Evolutionary conservation across 2,113 vertebrate genomes (phyloP).

Genomic region (Sinocyclocheilus maitianheensis): DNA sequence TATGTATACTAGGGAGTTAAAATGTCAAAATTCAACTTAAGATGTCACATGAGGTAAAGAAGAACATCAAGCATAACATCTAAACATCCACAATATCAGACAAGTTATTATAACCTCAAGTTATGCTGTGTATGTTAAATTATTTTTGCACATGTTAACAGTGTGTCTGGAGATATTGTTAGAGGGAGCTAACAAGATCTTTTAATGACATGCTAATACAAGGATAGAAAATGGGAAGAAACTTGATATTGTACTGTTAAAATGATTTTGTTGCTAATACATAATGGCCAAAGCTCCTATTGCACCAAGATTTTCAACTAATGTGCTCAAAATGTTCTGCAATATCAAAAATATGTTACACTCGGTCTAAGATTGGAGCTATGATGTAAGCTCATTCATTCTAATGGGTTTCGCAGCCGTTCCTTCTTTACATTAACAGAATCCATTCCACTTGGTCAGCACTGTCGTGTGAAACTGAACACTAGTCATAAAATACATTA

Average conservation of each 20-base stretch:
- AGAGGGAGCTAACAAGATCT: neutral
- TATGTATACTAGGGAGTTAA: neutral
- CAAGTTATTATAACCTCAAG: neutral
- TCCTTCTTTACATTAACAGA: neutral
- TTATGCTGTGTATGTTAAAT: neutral
- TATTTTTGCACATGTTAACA: neutral
- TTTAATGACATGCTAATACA: neutral
- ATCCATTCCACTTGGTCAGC: slow-evolving; percentile 28
- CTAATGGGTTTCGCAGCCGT: slow-evolving; percentile 8
- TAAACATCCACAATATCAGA: neutral
- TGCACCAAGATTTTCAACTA: neutral
- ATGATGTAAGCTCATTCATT: slow-evolving; percentile 1
- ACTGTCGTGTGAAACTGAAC: slow-evolving; percentile 3
- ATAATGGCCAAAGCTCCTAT: neutral
- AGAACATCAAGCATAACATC: neutral
- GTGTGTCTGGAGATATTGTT: neutral
- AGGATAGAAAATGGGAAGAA: neutral
- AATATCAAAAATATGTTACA: neutral
- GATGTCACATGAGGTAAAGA: neutral
- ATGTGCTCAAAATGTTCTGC: neutral
- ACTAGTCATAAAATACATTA: slow-evolving; percentile 8
- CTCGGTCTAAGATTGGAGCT: neutral
- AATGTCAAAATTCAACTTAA: neutral
- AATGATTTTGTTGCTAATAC: neutral
- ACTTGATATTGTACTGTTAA: neutral